These are phyloP conservation scores for Acronicta alni DNA, from an alignment of 2,888 invertebrate genomes.

Conservation along the genomic window DNA sequence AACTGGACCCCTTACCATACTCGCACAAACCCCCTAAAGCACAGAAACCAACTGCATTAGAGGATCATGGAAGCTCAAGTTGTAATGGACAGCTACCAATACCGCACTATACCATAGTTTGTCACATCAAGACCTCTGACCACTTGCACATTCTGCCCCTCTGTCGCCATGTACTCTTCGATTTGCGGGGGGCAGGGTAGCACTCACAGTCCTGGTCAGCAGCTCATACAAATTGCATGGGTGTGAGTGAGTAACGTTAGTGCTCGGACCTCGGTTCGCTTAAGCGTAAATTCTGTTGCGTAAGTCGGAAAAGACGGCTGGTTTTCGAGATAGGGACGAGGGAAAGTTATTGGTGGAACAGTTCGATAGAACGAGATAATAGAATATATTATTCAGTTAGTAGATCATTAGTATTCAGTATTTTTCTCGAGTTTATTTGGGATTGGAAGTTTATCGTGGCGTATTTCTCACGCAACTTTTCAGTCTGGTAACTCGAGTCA, in stretches of 20 bases:
- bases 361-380: constrained; percentile 69
- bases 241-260: constrained; percentile 86
- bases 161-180: constrained; percentile 63
- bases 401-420: constrained; percentile 44
- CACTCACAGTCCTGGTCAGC: constrained; percentile 59
- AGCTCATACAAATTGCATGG: constrained; percentile 84
- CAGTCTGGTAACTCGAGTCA: not conserved
- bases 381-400: constrained; percentile 59
- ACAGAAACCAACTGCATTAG: constrained; percentile 39
- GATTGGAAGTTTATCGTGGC: constrained; percentile 7
- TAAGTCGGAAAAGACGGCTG: constrained; percentile 87
- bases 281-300: constrained; percentile 88
- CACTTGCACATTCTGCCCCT: constrained; percentile 76
- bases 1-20: constrained; percentile 63
- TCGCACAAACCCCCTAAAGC: constrained; percentile 46
- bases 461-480: constrained; percentile 15
- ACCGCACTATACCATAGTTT: constrained; percentile 86
- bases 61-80: constrained; percentile 63
- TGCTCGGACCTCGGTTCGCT: constrained; percentile 85
- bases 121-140: constrained; percentile 84
- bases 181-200: constrained; percentile 67
- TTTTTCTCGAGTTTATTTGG: constrained; percentile 16
- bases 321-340: constrained; percentile 79
- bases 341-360: constrained; percentile 75
- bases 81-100: constrained; percentile 74